Conservation (phyloP, 92 coral and sea anemone genomes). For the Palythoa heliodiscus region DNA sequence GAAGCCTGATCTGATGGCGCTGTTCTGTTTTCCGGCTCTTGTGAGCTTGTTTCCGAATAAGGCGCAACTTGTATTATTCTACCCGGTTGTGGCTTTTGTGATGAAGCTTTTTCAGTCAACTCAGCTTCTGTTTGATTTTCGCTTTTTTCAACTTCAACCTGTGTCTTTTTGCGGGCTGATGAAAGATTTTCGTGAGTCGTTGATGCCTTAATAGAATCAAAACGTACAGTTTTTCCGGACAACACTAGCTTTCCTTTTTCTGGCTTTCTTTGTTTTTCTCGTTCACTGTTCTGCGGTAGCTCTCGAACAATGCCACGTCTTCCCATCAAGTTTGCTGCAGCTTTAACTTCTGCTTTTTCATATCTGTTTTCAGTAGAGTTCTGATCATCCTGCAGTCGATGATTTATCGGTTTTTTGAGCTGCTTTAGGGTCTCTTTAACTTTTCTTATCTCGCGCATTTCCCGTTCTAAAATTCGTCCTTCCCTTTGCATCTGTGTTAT, state of each 20-base stretch:
- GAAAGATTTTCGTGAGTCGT: background rate
- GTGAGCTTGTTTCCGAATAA: background rate
- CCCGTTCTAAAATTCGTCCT: constrained; percentile 73
- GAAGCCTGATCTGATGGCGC: background rate
- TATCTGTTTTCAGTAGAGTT: constrained; percentile 31
- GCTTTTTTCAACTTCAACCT: background rate
- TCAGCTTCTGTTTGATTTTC: background rate
- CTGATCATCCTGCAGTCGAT: constrained; percentile 39
- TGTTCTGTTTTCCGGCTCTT: background rate
- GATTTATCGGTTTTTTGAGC: constrained; percentile 58
- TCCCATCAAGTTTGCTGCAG: background rate
- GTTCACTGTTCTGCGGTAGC: constrained; percentile 11
- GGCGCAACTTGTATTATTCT: constrained; percentile 5
- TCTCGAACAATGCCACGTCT: background rate
- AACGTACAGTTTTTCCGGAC: constrained; percentile 2
- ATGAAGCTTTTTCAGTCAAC: background rate
- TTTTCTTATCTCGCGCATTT: constrained; percentile 83
- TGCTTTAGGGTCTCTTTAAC: constrained; percentile 76
- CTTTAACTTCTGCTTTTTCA: constrained; percentile 24
- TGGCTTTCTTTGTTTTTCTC: constrained; percentile 17
- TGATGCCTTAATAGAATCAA: background rate
- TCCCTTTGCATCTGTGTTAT: constrained; percentile 74
- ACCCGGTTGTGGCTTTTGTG: background rate
- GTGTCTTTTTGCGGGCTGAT: background rate
- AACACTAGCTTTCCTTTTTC: background rate